Conservation (phyloP, 1,140 invertebrate genomes). For the Drosophila bocki region DNA sequence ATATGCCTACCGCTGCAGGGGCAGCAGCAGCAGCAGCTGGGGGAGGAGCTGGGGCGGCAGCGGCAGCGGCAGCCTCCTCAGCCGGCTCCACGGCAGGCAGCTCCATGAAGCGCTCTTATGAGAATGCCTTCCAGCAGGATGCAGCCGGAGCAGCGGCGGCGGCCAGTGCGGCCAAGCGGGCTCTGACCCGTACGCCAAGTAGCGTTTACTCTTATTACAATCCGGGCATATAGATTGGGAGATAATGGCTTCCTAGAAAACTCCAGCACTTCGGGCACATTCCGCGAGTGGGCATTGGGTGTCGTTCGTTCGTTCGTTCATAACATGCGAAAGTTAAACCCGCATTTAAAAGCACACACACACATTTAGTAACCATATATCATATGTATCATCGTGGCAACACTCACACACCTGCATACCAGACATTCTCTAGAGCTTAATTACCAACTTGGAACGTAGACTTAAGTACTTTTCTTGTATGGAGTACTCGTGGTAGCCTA, state of each 20-base stretch:
- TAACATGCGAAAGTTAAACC: conserved; percentile 5
- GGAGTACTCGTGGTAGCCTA: conserved; percentile 61
- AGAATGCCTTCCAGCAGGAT: conserved; percentile 83
- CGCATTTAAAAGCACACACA: conserved; percentile 26
- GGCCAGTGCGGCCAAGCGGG: conserved; percentile 75
- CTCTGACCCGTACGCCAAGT: conserved; percentile 65
- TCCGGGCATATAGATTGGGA: conserved; percentile 61
- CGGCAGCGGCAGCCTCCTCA: conserved; percentile 15
- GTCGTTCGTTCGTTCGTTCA: conserved; percentile 6
- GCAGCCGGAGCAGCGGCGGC: conserved; percentile 60
- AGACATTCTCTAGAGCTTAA: conserved; percentile 75
- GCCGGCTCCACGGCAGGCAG: conserved; percentile 15
- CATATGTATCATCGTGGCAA: conserved; percentile 56
- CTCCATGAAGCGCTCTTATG: conserved; percentile 82
- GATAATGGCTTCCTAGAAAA: background rate
- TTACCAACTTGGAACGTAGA: conserved; percentile 52
- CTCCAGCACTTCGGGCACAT: conserved; percentile 64
- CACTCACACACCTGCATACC: conserved; percentile 49
- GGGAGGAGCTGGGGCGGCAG: conserved; percentile 18
- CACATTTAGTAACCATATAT: conserved; percentile 26
- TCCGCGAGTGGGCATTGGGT: conserved; percentile 49
- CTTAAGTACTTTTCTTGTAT: conserved; percentile 67
- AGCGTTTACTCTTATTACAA: conserved; percentile 76
- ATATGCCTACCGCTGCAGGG: conserved; percentile 57
- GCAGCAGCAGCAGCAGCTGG: conserved; percentile 51